Base-by-base conservation (phyloP, 2,888 invertebrate species). In the Netelia virgata region DNA sequence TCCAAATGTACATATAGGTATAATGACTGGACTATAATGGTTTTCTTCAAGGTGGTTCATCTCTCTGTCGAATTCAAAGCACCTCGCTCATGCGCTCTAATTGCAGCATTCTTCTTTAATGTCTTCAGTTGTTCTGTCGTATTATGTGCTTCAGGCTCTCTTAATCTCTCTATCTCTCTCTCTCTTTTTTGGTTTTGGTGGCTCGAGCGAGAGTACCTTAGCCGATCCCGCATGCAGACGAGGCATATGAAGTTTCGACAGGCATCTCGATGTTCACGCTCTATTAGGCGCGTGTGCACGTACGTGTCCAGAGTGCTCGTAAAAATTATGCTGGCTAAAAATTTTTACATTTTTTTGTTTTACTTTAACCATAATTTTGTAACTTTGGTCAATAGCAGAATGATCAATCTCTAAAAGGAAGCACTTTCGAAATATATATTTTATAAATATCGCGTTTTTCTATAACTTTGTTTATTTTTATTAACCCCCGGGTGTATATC, bases 251-350 rank as follows among this genome's bases (percentile, higher is more conserved):
- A 84, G 84, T 82, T 78, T 75, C 78, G 61, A 78, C 66, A 68
- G 80, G 28, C 76, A 80, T 72, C 76, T 84, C 73, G 83, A 84
- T 84, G 82, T 84, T 84, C 82, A 84, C 78, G 84, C 78, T 84
- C 84, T 75, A 74, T 78, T 78, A 75, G 78, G 78, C 81, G 63
- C 81, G 68, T 59, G 73, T 69, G 78, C 18, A 43, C 43, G 16
- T 55, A 61, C 72, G 64, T 69, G 64, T 6, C 41, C 50, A n/a
- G n/a, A 57, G 66, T 50, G 74, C 14, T 78, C 74, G 66, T 78
- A 82, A 84, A 83, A 69, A 74, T 11, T 36, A 16, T 14, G 41
- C 63, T 16, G 23, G 11, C 14, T 47, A 72, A 63, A 28, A 72
- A 59, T 28, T 16, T 14, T 18, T 63, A 3, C 43, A 18, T 53